phyloP scores from a whole-genome alignment of 2,888 invertebrate genomes.

The Pediacus dermestoides region DNA sequence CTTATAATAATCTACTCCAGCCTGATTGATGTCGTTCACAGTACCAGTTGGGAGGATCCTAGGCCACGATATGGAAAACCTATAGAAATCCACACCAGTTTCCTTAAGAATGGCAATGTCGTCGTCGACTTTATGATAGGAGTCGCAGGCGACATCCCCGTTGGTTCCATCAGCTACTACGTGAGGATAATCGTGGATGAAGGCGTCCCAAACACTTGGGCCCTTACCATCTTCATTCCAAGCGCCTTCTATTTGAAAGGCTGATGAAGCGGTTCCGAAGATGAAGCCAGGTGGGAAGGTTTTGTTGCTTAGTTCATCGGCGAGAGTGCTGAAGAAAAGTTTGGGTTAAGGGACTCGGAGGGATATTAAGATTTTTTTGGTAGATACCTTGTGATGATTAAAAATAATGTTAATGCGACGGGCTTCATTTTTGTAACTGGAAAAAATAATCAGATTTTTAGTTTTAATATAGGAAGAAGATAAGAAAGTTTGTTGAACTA shows the following conservation, averaged over 20 bases:
- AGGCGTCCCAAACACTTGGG: slow-evolving; percentile 54
- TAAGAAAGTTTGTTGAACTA: too few relatives aligned
- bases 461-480: too few relatives aligned
- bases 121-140: slow-evolving; percentile 61
- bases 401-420: too few relatives aligned
- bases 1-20: slow-evolving; percentile 71
- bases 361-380: too few relatives aligned
- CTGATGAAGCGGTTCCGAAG: slow-evolving; percentile 18
- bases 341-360: too few relatives aligned
- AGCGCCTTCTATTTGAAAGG: slow-evolving; percentile 22
- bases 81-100: slow-evolving; percentile 57
- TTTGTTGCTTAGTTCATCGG: too few relatives aligned
- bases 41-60: slow-evolving; percentile 58
- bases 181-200: slow-evolving; percentile 48
- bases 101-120: slow-evolving; percentile 58
- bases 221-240: slow-evolving; percentile 44
- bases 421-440: too few relatives aligned
- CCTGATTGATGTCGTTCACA: slow-evolving; percentile 60
- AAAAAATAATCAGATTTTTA: too few relatives aligned
- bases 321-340: too few relatives aligned
- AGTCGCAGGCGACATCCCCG: slow-evolving; percentile 64
- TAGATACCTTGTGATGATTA: too few relatives aligned
- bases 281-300: slow-evolving; percentile 14
- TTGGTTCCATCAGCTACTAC: slow-evolving; percentile 54
- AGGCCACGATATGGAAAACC: slow-evolving; percentile 41